Evolutionary conservation across 2,888 invertebrate species (phyloP), one percentile per base, ranked within the genome.

Genomic region (Suillia variegata): DNA sequence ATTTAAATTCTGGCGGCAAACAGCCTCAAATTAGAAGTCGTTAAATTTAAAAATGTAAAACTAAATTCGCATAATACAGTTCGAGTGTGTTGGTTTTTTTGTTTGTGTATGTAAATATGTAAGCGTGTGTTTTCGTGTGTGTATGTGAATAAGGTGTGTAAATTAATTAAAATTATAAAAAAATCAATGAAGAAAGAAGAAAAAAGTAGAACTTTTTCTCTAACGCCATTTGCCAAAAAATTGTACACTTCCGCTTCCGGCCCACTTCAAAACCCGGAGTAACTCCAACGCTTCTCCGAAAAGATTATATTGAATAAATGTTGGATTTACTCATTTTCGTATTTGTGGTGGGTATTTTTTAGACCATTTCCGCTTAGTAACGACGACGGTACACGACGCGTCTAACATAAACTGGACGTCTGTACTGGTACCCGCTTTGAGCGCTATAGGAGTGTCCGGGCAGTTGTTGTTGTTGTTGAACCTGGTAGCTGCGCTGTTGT

Each of bases 351-450:
- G n/a, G n/a, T n/a, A n/a, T n/a, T n/a, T n/a, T n/a, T n/a, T n/a
- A n/a, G n/a, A n/a, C 6, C 26, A 26, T 26, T 26, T 26, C 45
- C 45, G 5, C 38, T 60, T 59, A 65, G 6, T 48, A 61, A 26
- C 26, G 26, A 15, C 73, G 75, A 62, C 72, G 69, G 60, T 77
- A 77, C 54, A 74, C 68, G 59, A 70, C 62, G 65, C 79, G 80
- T 67, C 78, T 75, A 61, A 77, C 68, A 62, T 71, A 75, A 55
- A 77, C 74, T 58, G 80, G 80, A 26, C 78, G 80, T 64, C 77
- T 77, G 67, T 80, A 80, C 47, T 75, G 73, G 56, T 80, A 80
- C 55, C 80, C 80, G 26, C 62, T 65, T 62, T 70, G 71, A 54
- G 63, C 66, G 69, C 56, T 74, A 66, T 64, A 74, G 8, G 66